Percentiles rank a stretch among this genome's conserved stretches.
Evolutionary conservation across 2,113 vertebrate species (phyloP).

Genomic region (Saimiri boliviensis): DNA sequence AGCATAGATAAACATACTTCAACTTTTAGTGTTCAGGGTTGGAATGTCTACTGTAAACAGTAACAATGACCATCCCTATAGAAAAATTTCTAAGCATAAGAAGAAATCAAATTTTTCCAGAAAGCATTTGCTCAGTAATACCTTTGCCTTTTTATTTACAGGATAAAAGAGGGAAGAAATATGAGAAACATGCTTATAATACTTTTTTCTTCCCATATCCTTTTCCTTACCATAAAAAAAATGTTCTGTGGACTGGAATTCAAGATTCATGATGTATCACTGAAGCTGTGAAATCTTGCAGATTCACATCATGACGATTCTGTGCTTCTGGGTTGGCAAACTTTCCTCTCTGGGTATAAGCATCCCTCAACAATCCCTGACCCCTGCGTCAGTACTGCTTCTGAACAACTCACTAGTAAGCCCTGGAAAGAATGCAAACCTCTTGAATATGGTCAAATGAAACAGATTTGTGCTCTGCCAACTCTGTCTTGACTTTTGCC

Average conservation of each 20-base stretch:
- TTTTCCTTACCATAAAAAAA: not conserved
- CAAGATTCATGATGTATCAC: not conserved
- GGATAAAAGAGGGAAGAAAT: conserved; percentile 16
- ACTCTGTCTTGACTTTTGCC: not conserved
- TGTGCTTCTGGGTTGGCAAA: not conserved
- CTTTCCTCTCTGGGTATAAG: not conserved
- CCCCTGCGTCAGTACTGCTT: not conserved
- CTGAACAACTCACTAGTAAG: not conserved
- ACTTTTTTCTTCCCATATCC: conserved; percentile 14
- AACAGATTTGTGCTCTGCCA: not conserved
- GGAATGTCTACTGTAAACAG: not conserved
- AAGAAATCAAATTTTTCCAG: conserved; percentile 39
- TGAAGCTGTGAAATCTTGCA: not conserved
- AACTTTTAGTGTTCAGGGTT: conserved; percentile 44
- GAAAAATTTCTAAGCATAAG: conserved; percentile 45
- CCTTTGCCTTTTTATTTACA: not conserved
- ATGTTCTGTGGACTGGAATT: not conserved
- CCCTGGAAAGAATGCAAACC: not conserved
- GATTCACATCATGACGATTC: not conserved
- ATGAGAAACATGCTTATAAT: not conserved
- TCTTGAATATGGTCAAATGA: not conserved
- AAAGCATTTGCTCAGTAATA: not conserved
- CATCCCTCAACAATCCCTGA: not conserved
- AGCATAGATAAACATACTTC: conserved; percentile 62
- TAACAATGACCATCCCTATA: not conserved